These are phyloP conservation scores for Lathamus discolor DNA, from an alignment of 2,113 vertebrate genomes.

Conservation along the genomic window DNA sequence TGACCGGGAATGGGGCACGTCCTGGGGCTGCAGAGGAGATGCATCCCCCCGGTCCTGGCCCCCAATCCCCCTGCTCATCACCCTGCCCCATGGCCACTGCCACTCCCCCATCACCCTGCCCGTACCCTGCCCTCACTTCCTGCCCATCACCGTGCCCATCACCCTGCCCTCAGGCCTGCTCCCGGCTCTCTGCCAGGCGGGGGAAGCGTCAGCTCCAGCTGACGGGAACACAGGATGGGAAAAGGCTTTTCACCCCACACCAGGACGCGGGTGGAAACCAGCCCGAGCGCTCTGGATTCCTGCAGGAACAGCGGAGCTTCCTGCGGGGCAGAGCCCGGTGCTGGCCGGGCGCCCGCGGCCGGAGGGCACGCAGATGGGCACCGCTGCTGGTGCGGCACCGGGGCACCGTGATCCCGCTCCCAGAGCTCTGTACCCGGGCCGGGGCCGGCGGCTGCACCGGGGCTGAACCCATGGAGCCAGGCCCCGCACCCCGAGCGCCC, in stretches of 20 bases:
- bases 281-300: not conserved
- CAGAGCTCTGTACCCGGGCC: too few relatives aligned
- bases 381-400: not conserved
- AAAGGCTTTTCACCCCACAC: not conserved
- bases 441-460: too few relatives aligned
- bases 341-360: not conserved
- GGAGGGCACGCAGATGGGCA: accelerated
- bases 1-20: not conserved
- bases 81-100: too few relatives aligned
- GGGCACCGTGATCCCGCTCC: not conserved
- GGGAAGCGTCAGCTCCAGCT: not conserved
- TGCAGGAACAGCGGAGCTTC: not conserved
- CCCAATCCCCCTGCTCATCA: too few relatives aligned
- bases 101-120: not conserved
- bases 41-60: not conserved
- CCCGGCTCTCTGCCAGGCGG: accelerated
- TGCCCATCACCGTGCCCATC: not conserved
- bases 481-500: too few relatives aligned
- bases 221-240: conserved; percentile 1
- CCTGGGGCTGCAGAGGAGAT: not conserved
- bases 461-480: not conserved
- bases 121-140: too few relatives aligned
- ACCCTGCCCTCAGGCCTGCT: not conserved
- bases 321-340: not conserved
- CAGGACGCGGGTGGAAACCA: not conserved